Conservation (phyloP, 1,140 invertebrate genomes). For the Sminthurides bifidus region DNA sequence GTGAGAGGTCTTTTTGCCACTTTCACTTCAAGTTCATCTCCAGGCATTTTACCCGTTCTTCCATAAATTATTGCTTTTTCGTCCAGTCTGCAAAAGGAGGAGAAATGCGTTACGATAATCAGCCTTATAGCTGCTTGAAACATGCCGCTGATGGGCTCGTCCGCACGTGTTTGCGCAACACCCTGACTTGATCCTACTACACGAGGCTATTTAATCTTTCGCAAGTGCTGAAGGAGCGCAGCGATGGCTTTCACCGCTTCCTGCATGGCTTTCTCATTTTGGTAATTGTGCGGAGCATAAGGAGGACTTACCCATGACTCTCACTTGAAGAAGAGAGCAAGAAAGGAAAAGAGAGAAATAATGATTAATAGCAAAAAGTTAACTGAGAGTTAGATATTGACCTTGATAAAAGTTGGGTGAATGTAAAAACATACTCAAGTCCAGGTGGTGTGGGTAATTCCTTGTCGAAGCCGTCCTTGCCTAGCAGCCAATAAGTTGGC, state of each 20-base stretch:
- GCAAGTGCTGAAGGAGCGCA: too few relatives aligned
- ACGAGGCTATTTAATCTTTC: too few relatives aligned
- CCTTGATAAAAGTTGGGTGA: not conserved
- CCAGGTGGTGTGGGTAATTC: slow-evolving; percentile 63
- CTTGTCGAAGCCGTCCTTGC: slow-evolving; percentile 77
- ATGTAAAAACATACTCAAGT: slow-evolving; percentile 48
- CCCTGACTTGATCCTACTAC: too few relatives aligned
- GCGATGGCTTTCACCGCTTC: too few relatives aligned
- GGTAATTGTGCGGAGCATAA: too few relatives aligned
- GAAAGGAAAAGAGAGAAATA: too few relatives aligned
- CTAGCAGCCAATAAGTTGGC: slow-evolving; percentile 80
- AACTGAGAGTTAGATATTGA: too few relatives aligned
- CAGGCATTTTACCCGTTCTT: slow-evolving; percentile 20
- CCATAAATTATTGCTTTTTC: slow-evolving; percentile 26
- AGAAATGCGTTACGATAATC: not conserved
- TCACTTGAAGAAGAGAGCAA: not conserved
- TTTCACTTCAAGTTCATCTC: not conserved
- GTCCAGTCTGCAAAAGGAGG: slow-evolving; percentile 15
- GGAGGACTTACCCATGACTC: slow-evolving; percentile 13
- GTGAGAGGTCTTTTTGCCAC: not conserved
- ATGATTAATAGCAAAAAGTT: too few relatives aligned
- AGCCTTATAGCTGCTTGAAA: not conserved
- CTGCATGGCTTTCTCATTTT: too few relatives aligned
- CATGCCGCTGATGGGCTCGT: too few relatives aligned
- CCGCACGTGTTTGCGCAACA: too few relatives aligned